Evolutionary conservation across 1,140 invertebrate genomes (phyloP), one percentile per base, ranked within the genome.

Genomic region (Coenobita brevimanus): DNA sequence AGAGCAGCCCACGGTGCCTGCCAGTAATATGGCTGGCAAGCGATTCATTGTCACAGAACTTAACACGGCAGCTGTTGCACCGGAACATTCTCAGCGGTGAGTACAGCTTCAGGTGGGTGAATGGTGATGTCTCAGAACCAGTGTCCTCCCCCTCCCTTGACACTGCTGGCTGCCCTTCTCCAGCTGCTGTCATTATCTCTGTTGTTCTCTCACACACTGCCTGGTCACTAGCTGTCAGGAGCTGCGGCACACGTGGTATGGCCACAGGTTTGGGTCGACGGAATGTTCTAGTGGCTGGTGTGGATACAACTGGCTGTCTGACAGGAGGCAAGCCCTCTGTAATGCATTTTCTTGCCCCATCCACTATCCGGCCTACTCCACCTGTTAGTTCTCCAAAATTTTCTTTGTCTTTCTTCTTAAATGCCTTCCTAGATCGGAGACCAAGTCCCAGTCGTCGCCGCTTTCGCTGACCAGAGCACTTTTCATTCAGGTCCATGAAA

Each of bases 1-100:
- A 79, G 21, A 90, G 54, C 36, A 90, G 76, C 1, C 89, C 89
- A n/a, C 73, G 76, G 46, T 90, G 89, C 27, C 84, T 81, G 13
- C 69, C 30, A 24, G 86, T 79, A 24, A 90, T 90, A 60, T 90
- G 89, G 24, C 60, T 57, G 41, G 82, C 73, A 36, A 90, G 64
- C 78, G 84, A 88, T 54, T 89, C 87, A 60, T 89, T 90, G 43
- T 90, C 89, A 78, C 89, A 90, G 54, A 89, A 90, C 46, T 90
- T 90, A 1, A 89, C 84, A 3, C 82, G 80, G n/a, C 89, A 90
- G 43, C 78, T 80, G 76, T 89, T 90, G 76, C 89, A 90, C 3
- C 89, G 89, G 71, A 90, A 90, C 86, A 90, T 88, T 13, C 86
- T 75, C 33, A 90, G 64, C 1, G 89, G 89, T 4, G 89, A 90